Evolutionary conservation across 2,797 vertebrate genomes (phyloP).

Genomic region (Oophaga sylvatica): DNA sequence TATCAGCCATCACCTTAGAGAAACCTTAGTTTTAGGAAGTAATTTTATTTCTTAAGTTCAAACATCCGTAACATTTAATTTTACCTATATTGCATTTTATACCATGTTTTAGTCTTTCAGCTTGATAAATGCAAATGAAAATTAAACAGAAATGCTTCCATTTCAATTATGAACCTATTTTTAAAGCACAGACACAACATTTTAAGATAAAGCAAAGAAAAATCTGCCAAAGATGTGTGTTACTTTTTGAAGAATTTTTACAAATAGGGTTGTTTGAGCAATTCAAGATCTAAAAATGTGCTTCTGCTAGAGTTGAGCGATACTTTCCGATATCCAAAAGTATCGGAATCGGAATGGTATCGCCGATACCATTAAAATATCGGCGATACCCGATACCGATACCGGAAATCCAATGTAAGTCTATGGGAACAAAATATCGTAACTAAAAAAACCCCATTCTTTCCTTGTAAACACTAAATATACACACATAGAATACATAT

Average conservation of each 20-base stretch:
- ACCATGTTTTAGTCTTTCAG: slow-evolving; percentile 63
- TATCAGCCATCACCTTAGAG: slow-evolving; percentile 69
- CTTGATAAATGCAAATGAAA: slow-evolving; percentile 67
- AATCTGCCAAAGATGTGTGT: slow-evolving; percentile 13
- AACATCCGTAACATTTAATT: slow-evolving; percentile 62
- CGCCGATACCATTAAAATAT: too few relatives aligned
- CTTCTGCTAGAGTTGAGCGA: too few relatives aligned
- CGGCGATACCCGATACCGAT: too few relatives aligned
- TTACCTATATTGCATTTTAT: slow-evolving; percentile 67
- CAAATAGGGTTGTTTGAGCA: slow-evolving; percentile 46
- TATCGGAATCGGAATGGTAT: too few relatives aligned
- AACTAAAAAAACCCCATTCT: too few relatives aligned
- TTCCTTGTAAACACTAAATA: too few relatives aligned
- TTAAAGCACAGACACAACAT: background rate
- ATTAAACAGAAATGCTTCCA: slow-evolving; percentile 64
- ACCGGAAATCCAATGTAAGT: too few relatives aligned
- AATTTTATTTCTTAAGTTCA: slow-evolving; percentile 70
- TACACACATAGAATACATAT: too few relatives aligned
- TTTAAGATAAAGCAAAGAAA: background rate
- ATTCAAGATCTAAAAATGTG: slow-evolving; percentile 33
- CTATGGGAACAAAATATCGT: too few relatives aligned
- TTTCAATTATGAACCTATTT: slow-evolving; percentile 61
- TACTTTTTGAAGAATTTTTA: slow-evolving; percentile 30
- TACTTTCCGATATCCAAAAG: too few relatives aligned
- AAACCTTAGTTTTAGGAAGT: slow-evolving; percentile 64